These are phyloP conservation scores for Beroe ovata DNA, from an alignment of 37 sponge, comb jelly and placozoan species.

Conservation along the genomic window DNA sequence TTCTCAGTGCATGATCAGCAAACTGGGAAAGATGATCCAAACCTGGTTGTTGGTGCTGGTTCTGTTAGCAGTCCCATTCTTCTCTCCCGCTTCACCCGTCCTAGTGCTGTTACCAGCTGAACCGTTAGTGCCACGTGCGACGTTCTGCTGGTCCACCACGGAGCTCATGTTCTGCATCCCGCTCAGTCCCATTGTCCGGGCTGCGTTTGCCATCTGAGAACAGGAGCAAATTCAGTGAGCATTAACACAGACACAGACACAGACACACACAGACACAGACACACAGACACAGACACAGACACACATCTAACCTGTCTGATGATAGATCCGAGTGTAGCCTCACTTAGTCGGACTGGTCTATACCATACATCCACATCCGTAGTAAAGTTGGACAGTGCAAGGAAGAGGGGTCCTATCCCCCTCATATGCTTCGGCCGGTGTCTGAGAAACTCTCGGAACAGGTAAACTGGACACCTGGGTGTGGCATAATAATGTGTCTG, in stretches of 20 bases:
- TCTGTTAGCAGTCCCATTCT: too few relatives aligned
- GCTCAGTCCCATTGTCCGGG: constrained; percentile 51
- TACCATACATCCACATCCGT: constrained; percentile 62
- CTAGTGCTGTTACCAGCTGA: too few relatives aligned
- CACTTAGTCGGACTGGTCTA: constrained; percentile 43
- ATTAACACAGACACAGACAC: too few relatives aligned
- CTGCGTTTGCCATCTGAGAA: constrained; percentile 66
- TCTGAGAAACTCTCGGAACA: constrained; percentile 66
- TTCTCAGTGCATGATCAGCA: too few relatives aligned
- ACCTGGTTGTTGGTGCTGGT: too few relatives aligned
- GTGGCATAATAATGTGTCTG: too few relatives aligned
- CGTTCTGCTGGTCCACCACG: neutral
- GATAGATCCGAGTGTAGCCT: constrained; percentile 60
- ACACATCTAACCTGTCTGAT: constrained; percentile 56
- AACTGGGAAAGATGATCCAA: too few relatives aligned
- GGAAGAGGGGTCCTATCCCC: constrained; percentile 42
- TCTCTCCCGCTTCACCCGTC: too few relatives aligned
- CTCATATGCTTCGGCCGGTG: constrained; percentile 62
- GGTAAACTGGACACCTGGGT: constrained; percentile 54
- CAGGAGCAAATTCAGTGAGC: too few relatives aligned
- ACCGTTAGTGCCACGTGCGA: neutral
- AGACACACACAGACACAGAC: too few relatives aligned
- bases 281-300: too few relatives aligned
- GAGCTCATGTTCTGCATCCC: constrained; percentile 8
- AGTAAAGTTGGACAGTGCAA: constrained; percentile 63